Evolutionary conservation across 2,888 invertebrate species (phyloP), one percentile per base, ranked within the genome.

Genomic region (Dioctria rufipes): DNA sequence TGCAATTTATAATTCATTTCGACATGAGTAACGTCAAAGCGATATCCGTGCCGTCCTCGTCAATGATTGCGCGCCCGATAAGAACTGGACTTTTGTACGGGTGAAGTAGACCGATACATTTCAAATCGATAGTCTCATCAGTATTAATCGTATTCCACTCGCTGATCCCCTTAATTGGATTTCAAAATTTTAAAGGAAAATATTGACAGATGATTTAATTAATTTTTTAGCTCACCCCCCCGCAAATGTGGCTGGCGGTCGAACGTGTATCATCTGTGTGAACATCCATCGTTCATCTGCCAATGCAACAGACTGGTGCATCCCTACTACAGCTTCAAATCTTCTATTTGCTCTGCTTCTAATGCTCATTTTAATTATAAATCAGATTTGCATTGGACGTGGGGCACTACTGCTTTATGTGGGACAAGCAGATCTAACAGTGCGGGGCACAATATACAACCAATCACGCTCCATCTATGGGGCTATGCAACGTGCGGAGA

Each of bases 351-450:
- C 46, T 9, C 37, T 43, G 75, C 40, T 80, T 81, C 81, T 78
- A 81, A 81, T 78, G 65, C 75, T 75, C 67, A 81, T 80, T 81
- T 80, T 81, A 81, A 81, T 81, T 80, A 81, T 80, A 79, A 81
- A 81, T 75, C 79, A 60, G 43, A 80, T 75, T 80, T 80, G 73
- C 65, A 67, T 60, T 75, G 61, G 42, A 9, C 79, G 60, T 67
- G 60, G 40, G 77, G 49, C 73, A 54, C 66, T 80, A 75, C 25
- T 25, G 25, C 25, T 25, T 2, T 25, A 25, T 25, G 25, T 82
- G 71, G 69, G 3, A 3, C 54, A 8, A 83, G 78, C 82, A 82
- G 79, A 79, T 80, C 81, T 54, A 73, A 39, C 60, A 54, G 61
- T 80, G 51, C 73, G 51, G 51, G 25, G 43, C 40, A 58, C 2